phyloP scores from a whole-genome alignment of 2,888 invertebrate species.

The Lasioglossum malachurum region DNA sequence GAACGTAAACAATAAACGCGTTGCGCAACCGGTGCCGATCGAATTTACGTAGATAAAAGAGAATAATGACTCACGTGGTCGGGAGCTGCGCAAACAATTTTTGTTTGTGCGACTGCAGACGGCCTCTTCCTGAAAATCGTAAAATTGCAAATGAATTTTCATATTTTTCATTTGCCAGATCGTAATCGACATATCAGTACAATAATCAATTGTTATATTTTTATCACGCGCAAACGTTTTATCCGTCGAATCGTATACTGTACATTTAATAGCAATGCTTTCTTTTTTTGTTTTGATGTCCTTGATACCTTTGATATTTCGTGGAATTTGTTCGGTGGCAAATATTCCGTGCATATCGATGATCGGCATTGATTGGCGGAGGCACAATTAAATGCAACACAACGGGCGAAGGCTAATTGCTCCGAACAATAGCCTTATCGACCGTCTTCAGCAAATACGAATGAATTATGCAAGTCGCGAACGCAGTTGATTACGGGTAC shows the following conservation, averaged over 20 bases:
- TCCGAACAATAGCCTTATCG: not conserved
- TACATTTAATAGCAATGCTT: no score
- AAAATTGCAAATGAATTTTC: not conserved
- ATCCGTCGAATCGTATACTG: no score
- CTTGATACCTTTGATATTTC: not conserved
- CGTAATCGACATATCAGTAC: not conserved
- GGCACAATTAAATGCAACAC: not conserved
- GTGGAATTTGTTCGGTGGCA: not conserved
- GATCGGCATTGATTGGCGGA: not conserved
- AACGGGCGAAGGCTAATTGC: slow-evolving; percentile 1
- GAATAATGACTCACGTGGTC: slow-evolving; percentile 29
- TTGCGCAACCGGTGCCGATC: slow-evolving; percentile 44
- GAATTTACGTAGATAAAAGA: slow-evolving; percentile 34
- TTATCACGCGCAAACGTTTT: no score
- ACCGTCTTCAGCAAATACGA: slow-evolving; percentile 28
- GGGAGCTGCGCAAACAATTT: slow-evolving; percentile 16
- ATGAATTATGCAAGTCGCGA: slow-evolving; percentile 54
- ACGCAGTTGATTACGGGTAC: slow-evolving; percentile 33
- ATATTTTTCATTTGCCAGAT: no score
- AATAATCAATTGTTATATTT: not conserved
- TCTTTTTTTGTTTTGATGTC: not conserved
- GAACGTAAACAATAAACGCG: slow-evolving; percentile 31
- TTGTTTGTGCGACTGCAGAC: not conserved
- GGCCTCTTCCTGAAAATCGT: not conserved
- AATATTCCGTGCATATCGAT: not conserved